Percentiles rank a stretch among this genome's conserved stretches.
Conservation (phyloP, 2,113 vertebrate genomes). For the Anseranas semipalmata region DNA sequence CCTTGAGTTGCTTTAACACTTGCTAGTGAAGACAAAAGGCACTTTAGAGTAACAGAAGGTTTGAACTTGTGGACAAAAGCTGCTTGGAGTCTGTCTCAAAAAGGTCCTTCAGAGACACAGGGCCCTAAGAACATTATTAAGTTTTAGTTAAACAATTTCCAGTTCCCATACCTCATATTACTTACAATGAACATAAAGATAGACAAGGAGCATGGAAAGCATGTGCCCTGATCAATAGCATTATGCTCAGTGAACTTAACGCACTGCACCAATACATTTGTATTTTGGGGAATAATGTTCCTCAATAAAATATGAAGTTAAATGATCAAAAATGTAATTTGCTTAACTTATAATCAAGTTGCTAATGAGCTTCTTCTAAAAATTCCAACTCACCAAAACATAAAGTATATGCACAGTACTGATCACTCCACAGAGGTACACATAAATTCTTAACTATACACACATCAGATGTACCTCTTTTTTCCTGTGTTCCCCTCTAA, state of each 20-base stretch:
- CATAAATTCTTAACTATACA: not conserved
- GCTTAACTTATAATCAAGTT: not conserved
- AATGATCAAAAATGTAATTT: not conserved
- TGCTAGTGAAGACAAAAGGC: not conserved
- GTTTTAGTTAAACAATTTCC: not conserved
- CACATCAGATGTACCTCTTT: not conserved
- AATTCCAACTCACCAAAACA: not conserved
- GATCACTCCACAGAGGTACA: not conserved
- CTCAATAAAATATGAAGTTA: conserved; percentile 24
- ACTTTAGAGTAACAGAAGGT: not conserved
- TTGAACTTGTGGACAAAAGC: not conserved
- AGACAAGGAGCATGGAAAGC: not conserved
- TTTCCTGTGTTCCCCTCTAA: not conserved
- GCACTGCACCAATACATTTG: not conserved
- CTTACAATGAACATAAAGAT: not conserved
- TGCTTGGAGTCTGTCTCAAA: not conserved
- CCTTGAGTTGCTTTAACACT: not conserved
- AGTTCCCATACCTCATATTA: not conserved
- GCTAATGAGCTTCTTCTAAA: not conserved
- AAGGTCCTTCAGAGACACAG: not conserved
- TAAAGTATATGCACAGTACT: not conserved
- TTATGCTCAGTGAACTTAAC: not conserved
- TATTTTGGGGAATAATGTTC: conserved; percentile 6
- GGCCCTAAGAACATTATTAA: not conserved
- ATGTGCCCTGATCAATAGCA: not conserved